These are phyloP conservation scores for Etia nguti DNA, from an alignment of 2,113 vertebrate species.

Conservation along the genomic window DNA sequence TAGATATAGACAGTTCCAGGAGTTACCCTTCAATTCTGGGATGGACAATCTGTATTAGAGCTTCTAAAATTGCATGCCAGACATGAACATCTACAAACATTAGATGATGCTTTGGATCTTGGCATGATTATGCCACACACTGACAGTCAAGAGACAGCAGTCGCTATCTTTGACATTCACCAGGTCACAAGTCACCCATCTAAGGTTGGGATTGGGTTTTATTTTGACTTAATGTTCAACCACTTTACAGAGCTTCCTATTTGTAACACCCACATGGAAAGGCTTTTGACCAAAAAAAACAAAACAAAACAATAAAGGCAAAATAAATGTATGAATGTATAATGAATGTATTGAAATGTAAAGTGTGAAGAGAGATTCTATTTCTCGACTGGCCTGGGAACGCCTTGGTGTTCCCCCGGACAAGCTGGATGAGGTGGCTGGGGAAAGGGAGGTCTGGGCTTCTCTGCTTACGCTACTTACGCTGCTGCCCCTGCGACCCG, in stretches of 20 bases:
- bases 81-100: neutral
- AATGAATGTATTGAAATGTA: neutral
- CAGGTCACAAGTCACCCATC: neutral
- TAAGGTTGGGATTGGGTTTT: neutral
- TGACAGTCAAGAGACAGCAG: neutral
- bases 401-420: fast-evolving
- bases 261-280: neutral
- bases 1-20: neutral
- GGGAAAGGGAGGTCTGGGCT: neutral
- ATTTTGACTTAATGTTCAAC: neutral
- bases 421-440: neutral
- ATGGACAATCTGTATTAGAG: neutral
- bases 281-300: neutral
- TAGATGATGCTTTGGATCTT: neutral
- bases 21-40: neutral
- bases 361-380: neutral
- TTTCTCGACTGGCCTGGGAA: neutral
- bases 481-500: fast-evolving
- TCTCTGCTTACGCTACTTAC: neutral
- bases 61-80: neutral
- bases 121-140: neutral
- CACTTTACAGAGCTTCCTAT: neutral
- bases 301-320: neutral
- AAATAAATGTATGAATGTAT: neutral
- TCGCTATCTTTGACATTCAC: neutral